Evolutionary conservation across 2,797 vertebrate species (phyloP).

Genomic region (Fistularia tabacaria): DNA sequence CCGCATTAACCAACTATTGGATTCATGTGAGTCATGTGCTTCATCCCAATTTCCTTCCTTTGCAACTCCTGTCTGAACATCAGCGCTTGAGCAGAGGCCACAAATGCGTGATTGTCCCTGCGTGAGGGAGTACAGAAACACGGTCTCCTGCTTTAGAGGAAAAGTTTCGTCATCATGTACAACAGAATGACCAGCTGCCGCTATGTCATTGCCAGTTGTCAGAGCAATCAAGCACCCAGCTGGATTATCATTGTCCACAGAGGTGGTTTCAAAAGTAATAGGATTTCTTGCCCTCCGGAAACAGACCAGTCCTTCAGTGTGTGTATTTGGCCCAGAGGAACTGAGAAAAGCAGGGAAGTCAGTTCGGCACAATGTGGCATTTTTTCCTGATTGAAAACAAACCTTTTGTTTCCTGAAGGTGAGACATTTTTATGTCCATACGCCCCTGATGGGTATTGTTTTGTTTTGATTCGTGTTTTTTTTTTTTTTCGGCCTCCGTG

Average conservation of each 20-base stretch:
- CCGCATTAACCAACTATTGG: too few species aligned
- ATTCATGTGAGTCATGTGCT: neutral
- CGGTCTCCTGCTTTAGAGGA: slow-evolving; percentile 15
- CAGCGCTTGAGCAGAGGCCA: too few species aligned
- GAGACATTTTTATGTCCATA: slow-evolving; percentile 35
- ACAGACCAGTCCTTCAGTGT: slow-evolving; percentile 45
- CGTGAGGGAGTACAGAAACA: slow-evolving; percentile 7
- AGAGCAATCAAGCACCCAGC: slow-evolving; percentile 69
- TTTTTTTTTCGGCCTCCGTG: neutral
- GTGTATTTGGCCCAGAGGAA: slow-evolving; percentile 60
- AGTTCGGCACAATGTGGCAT: slow-evolving; percentile 39
- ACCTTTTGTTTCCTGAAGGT: slow-evolving; percentile 53
- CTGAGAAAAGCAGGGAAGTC: slow-evolving; percentile 37
- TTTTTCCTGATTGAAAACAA: slow-evolving; percentile 67
- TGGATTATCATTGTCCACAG: slow-evolving; percentile 68
- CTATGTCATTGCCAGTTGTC: slow-evolving; percentile 58
- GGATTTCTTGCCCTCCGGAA: slow-evolving; percentile 71
- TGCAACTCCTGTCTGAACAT: neutral
- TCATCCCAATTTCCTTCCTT: neutral
- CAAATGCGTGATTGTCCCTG: slow-evolving; percentile 8
- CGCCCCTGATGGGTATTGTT: slow-evolving; percentile 11
- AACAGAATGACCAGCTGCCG: slow-evolving; percentile 36
- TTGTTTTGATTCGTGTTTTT: slow-evolving; percentile 1
- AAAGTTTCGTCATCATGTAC: slow-evolving; percentile 23
- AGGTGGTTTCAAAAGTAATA: slow-evolving; percentile 73